A percentile compares a stretch with the other conserved stretches of the same genome.
phyloP scores from a whole-genome alignment of 2,113 vertebrate genomes.

The Ornithorhynchus anatinus region DNA sequence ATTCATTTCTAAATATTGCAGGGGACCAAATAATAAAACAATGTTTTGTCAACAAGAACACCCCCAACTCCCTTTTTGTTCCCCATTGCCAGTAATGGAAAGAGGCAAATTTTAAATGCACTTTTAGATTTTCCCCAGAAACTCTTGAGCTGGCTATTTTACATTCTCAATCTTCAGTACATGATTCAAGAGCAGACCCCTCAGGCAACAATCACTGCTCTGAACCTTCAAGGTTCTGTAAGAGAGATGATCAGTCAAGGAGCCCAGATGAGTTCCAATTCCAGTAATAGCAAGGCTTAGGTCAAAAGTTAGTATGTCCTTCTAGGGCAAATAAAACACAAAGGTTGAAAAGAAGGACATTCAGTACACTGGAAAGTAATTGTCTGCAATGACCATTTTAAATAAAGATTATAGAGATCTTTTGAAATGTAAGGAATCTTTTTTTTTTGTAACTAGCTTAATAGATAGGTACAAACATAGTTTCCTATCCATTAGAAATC shows the following conservation, averaged over 20 bases:
- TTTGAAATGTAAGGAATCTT: too few relatives aligned
- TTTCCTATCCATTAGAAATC: too few relatives aligned
- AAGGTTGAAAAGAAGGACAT: too few relatives aligned
- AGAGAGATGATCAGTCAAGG: not conserved
- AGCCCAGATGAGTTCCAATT: not conserved
- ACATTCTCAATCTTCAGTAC: not conserved
- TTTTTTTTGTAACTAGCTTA: too few relatives aligned
- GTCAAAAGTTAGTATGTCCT: not conserved
- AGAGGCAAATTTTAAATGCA: not conserved
- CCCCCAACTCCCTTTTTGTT: not conserved
- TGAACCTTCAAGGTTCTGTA: not conserved
- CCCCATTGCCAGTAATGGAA: not conserved
- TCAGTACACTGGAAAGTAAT: not conserved
- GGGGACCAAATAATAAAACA: not conserved
- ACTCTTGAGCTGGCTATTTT: not conserved
- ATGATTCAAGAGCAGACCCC: not conserved
- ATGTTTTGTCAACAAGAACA: not conserved
- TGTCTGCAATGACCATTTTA: not conserved
- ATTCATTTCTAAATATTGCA: not conserved
- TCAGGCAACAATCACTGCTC: not conserved
- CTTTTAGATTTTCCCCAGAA: not conserved
- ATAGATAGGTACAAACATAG: too few relatives aligned
- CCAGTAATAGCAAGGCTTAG: not conserved
- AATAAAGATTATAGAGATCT: not conserved
- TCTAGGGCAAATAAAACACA: not conserved